phyloP scores from a whole-genome alignment of 2,888 invertebrate species.

The Euzetes globulus region DNA sequence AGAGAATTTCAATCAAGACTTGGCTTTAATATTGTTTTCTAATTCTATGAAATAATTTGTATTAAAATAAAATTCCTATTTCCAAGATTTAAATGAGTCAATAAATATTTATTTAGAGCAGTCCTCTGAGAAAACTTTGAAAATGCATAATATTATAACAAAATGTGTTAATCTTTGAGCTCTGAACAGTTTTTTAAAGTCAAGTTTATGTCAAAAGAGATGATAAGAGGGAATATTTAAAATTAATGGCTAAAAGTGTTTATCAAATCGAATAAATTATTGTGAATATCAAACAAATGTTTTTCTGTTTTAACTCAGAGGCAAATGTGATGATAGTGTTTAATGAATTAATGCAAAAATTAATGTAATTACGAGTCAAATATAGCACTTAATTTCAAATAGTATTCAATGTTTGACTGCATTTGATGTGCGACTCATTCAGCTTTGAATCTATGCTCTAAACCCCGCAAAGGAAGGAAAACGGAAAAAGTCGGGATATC shows the following conservation, averaged over 20 bases:
- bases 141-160: too few relatives aligned
- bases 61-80: not conserved
- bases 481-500: slow-evolving; percentile 26
- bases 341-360: not conserved
- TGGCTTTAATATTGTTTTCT: not conserved
- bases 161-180: too few relatives aligned
- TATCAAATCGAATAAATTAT: too few relatives aligned
- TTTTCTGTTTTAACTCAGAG: too few relatives aligned
- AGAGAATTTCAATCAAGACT: slow-evolving; percentile 5
- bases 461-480: slow-evolving; percentile 20
- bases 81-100: too few relatives aligned
- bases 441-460: not conserved
- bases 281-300: too few relatives aligned
- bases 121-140: too few relatives aligned
- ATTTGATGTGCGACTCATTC: not conserved
- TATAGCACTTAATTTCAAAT: not conserved
- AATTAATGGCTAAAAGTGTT: too few relatives aligned
- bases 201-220: too few relatives aligned
- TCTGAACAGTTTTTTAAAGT: too few relatives aligned
- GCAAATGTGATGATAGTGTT: not conserved
- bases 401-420: not conserved
- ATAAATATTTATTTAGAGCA: too few relatives aligned
- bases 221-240: too few relatives aligned
- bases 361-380: not conserved
- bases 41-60: not conserved